These are phyloP conservation scores for Andrena hattorfiana DNA, from an alignment of 2,888 invertebrate genomes.

Conservation along the genomic window DNA sequence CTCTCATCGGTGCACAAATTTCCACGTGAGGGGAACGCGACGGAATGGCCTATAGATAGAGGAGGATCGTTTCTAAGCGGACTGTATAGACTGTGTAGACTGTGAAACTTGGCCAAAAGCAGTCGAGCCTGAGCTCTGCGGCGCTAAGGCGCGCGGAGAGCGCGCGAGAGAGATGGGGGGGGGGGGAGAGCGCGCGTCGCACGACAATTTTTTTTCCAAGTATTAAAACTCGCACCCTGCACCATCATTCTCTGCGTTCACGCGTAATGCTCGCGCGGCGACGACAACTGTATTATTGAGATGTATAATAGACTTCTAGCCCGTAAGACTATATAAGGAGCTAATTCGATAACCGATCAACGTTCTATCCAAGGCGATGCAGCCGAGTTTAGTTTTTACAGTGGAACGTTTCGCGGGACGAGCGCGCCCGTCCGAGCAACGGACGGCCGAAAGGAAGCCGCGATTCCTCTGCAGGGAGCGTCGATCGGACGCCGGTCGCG, in stretches of 20 bases:
- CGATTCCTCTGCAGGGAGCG: not conserved
- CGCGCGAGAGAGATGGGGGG: not conserved
- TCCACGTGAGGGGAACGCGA: not conserved
- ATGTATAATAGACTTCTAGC: slow-evolving; percentile 60
- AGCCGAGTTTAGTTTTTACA: slow-evolving; percentile 67
- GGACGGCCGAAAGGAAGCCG: not conserved
- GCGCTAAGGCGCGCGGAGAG: not conserved
- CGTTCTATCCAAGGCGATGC: slow-evolving; percentile 72
- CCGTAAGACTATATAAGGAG: slow-evolving; percentile 52
- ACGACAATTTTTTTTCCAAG: slow-evolving; percentile 23
- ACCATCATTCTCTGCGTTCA: slow-evolving; percentile 38
- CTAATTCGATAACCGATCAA: slow-evolving; percentile 43
- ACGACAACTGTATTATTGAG: slow-evolving; percentile 57
- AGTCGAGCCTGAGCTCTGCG: not conserved
- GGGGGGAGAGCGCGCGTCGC: slow-evolving; percentile 16
- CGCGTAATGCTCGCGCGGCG: slow-evolving; percentile 35
- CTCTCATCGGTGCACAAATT: slow-evolving; percentile 18
- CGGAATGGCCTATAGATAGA: slow-evolving; percentile 44
- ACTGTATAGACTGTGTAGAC: slow-evolving; percentile 31
- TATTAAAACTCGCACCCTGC: slow-evolving; percentile 41
- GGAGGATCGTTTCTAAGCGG: slow-evolving; percentile 10
- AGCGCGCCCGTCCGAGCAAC: not conserved
- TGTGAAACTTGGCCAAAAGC: slow-evolving; percentile 11
- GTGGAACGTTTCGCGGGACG: not conserved
- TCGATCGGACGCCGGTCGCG: not conserved